These are phyloP conservation scores for Brachionus plicatilis DNA, from an alignment of 1,140 invertebrate species.

Conservation along the genomic window DNA sequence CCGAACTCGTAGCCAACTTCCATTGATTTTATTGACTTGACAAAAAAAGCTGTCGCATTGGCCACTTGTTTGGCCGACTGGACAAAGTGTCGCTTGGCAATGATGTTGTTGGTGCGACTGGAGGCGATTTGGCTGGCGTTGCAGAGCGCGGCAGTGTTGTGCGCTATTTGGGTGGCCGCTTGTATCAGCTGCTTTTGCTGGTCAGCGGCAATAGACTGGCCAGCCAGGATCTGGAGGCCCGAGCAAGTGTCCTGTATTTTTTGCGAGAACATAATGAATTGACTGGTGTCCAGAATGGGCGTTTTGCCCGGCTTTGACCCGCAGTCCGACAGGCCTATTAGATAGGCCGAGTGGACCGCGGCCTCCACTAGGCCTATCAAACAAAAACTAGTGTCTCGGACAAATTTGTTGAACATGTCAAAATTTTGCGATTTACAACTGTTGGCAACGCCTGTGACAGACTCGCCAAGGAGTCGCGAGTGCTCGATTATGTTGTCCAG, in stretches of 20 bases:
- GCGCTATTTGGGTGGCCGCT: slow-evolving; percentile 87
- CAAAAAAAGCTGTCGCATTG: slow-evolving; percentile 84
- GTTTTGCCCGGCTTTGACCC: slow-evolving; percentile 80
- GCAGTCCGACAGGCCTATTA: slow-evolving; percentile 85
- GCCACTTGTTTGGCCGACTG: slow-evolving; percentile 95
- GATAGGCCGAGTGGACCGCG: slow-evolving; percentile 67
- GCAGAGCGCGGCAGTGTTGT: slow-evolving; percentile 89
- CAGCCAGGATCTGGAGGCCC: background rate
- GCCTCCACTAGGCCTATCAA: slow-evolving; percentile 89
- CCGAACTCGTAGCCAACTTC: slow-evolving; percentile 59
- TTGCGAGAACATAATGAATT: slow-evolving; percentile 66
- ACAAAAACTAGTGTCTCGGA: slow-evolving; percentile 73
- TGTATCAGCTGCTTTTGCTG: slow-evolving; percentile 47
- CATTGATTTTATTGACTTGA: slow-evolving; percentile 81
- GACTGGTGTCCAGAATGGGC: slow-evolving; percentile 80
- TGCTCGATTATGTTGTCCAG: slow-evolving; percentile 88
- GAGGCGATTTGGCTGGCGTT: slow-evolving; percentile 88
- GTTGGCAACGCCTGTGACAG: slow-evolving; percentile 87
- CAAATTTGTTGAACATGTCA: slow-evolving; percentile 77
- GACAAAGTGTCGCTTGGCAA: slow-evolving; percentile 91
- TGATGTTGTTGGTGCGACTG: slow-evolving; percentile 81
- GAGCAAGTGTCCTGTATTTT: slow-evolving; percentile 25
- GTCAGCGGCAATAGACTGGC: background rate
- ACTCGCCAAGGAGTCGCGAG: slow-evolving; percentile 73
- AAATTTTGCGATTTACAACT: slow-evolving; percentile 80